A percentile compares a stretch with the other conserved stretches of the same genome.
Evolutionary conservation across 30 jellyfish, hydroid and myxozoan species (phyloP).

Genomic region (Rhopilema esculentum): DNA sequence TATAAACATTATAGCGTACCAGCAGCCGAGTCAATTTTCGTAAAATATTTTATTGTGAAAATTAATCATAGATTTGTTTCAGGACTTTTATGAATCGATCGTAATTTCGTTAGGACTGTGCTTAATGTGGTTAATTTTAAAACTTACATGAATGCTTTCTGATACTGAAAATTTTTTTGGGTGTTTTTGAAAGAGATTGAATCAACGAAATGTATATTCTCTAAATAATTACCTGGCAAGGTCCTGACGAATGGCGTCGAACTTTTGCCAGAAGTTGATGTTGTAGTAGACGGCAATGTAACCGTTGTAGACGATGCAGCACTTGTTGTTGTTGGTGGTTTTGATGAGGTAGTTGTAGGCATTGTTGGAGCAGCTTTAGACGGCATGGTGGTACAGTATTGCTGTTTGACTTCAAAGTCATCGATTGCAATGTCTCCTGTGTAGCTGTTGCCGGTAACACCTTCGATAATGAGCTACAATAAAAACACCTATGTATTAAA

Average conservation of each 20-base stretch:
- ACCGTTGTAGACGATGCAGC: not conserved
- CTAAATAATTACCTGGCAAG: not conserved
- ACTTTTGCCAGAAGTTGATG: not conserved
- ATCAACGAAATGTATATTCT: not conserved
- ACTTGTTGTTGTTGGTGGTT: not conserved
- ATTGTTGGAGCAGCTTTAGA: slow-evolving; percentile 43
- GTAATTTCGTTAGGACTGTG: too few species aligned
- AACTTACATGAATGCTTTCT: too few species aligned
- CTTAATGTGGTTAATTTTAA: too few species aligned
- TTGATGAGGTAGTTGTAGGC: slow-evolving; percentile 7
- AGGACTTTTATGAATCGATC: too few species aligned
- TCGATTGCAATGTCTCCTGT: slow-evolving; percentile 71
- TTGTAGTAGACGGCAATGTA: not conserved
- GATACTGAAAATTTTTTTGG: too few species aligned
- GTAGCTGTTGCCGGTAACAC: slow-evolving; percentile 52
- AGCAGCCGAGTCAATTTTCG: too few species aligned
- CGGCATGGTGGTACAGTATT: slow-evolving; percentile 51
- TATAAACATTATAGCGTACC: too few species aligned
- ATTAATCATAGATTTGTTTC: too few species aligned
- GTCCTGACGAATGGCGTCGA: not conserved
- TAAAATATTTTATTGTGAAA: too few species aligned
- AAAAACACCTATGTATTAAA: not conserved
- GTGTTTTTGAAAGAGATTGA: not conserved
- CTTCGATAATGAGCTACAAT: slow-evolving; percentile 53
- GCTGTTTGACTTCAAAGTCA: slow-evolving; percentile 29